Evolutionary conservation across 2,113 vertebrate species (phyloP).

Genomic region (Nansenia antarctica): DNA sequence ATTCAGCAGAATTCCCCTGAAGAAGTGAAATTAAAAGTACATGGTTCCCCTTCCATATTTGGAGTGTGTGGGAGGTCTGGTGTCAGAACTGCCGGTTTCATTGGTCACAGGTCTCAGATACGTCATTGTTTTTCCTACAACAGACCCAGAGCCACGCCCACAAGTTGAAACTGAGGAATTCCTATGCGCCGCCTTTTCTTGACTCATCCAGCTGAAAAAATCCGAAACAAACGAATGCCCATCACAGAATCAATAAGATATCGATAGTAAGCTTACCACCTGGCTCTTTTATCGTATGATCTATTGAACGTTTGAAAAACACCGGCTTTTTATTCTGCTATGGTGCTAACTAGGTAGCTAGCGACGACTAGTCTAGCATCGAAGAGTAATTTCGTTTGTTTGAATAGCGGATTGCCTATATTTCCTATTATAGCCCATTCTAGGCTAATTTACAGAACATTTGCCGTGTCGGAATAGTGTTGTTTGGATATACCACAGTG

Average conservation of each 20-base stretch:
- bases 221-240: neutral
- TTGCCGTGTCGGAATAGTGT: neutral
- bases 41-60: neutral
- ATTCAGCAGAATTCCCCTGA: neutral
- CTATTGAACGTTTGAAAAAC: neutral
- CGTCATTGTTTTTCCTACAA: neutral
- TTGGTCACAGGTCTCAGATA: neutral
- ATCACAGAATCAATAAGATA: neutral
- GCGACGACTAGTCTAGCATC: no score
- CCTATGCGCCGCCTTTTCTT: constrained; percentile 13
- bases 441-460: no score
- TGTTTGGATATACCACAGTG: neutral
- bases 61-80: neutral
- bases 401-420: no score
- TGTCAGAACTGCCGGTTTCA: neutral
- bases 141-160: neutral
- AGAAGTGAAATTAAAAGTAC: neutral
- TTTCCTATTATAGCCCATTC: no score
- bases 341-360: neutral
- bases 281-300: neutral
- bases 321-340: neutral
- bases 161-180: neutral
- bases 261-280: neutral
- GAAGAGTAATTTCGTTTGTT: no score
- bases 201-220: constrained; percentile 1